Percentiles rank a stretch among this genome's conserved stretches.
These are phyloP conservation scores for Nasonia vitripennis DNA, from an alignment of 1,140 invertebrate species.

Conservation along the genomic window DNA sequence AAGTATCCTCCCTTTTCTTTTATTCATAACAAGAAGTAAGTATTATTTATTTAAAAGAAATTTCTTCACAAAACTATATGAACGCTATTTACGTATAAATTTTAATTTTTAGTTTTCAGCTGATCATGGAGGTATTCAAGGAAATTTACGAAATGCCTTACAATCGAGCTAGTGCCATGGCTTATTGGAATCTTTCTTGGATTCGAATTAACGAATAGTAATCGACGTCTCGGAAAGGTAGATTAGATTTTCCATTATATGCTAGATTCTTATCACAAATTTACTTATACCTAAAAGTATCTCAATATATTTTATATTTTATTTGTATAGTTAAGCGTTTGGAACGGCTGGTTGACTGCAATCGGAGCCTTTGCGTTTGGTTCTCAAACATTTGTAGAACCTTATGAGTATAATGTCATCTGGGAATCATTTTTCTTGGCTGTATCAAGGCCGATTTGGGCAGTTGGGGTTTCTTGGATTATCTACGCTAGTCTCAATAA, in stretches of 20 bases:
- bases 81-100: no score
- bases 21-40: not conserved
- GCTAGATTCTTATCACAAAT: not conserved
- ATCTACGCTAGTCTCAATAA: constrained; percentile 72
- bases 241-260: not conserved
- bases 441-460: constrained; percentile 68
- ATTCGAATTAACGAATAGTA: constrained; percentile 32
- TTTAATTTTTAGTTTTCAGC: no score
- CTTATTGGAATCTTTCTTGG: constrained; percentile 54
- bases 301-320: not conserved
- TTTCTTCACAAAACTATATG: no score
- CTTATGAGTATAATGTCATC: constrained; percentile 63
- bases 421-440: constrained; percentile 65
- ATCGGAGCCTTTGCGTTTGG: constrained; percentile 3
- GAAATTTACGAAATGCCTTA: constrained; percentile 14
- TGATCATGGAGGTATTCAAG: not conserved
- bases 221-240: constrained; percentile 48
- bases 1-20: not conserved
- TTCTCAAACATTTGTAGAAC: constrained; percentile 33
- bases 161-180: constrained; percentile 45
- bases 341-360: constrained; percentile 23
- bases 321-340: not conserved
- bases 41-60: not conserved
- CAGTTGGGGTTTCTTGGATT: constrained; percentile 71
- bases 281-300: not conserved